Percentiles rank a stretch among this genome's conserved stretches.
Conservation (phyloP, 2,888 invertebrate genomes). For the Anarsia innoxiella region DNA sequence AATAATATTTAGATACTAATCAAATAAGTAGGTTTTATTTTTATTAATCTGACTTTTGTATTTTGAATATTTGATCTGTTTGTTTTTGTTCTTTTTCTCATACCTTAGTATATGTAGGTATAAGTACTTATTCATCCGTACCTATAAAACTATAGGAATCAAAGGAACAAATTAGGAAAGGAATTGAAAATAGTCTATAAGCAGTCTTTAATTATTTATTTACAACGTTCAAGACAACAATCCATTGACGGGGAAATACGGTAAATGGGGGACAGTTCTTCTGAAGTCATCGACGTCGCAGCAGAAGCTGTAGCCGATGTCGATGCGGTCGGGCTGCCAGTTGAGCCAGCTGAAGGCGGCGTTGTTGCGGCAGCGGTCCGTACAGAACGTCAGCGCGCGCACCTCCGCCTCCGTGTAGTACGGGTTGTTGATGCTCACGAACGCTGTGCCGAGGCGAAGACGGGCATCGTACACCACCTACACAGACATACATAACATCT, state of each 20-base stretch:
- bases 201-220: too few relatives aligned
- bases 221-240: slow-evolving; percentile 43
- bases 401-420: slow-evolving; percentile 57
- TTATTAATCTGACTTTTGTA: too few relatives aligned
- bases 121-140: too few relatives aligned
- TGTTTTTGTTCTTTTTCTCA: too few relatives aligned
- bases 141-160: too few relatives aligned
- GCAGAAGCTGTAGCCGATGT: slow-evolving; percentile 77
- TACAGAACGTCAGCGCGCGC: slow-evolving; percentile 63
- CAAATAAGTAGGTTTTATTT: too few relatives aligned
- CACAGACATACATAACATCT: too few relatives aligned
- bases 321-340: slow-evolving; percentile 68
- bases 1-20: too few relatives aligned
- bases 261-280: slow-evolving; percentile 68
- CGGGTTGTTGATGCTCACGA: slow-evolving; percentile 79
- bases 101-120: too few relatives aligned
- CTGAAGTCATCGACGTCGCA: slow-evolving; percentile 76
- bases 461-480: slow-evolving; percentile 73
- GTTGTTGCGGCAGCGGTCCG: slow-evolving; percentile 71
- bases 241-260: slow-evolving; percentile 60
- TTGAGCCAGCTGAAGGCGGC: slow-evolving; percentile 75
- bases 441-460: slow-evolving; percentile 69
- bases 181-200: too few relatives aligned
- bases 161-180: too few relatives aligned
- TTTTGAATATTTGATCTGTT: too few relatives aligned